Conservation (phyloP, 2,797 vertebrate genomes). For the Borostomias antarcticus region DNA sequence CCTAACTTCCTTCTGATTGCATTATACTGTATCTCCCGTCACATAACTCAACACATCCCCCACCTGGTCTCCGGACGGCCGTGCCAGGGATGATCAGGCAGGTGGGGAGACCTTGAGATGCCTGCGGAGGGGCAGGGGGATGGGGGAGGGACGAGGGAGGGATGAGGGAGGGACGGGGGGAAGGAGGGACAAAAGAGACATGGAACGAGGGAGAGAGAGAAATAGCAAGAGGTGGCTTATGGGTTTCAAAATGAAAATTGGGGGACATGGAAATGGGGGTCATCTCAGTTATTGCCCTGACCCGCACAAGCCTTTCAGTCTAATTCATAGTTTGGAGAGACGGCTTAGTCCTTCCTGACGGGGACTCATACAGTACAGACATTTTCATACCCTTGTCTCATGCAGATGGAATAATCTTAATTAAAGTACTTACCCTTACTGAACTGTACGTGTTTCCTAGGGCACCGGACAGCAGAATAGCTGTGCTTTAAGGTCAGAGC, state of each 20-base stretch:
- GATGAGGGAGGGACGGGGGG: constrained; percentile 1
- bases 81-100: constrained; percentile 57
- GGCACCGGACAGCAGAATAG: not conserved
- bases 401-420: constrained; percentile 46
- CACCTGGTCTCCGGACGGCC: constrained; percentile 47
- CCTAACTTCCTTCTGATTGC: constrained; percentile 36
- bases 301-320: constrained; percentile 60
- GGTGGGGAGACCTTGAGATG: constrained; percentile 54
- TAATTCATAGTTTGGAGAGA: constrained; percentile 57
- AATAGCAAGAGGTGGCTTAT: constrained; percentile 43
- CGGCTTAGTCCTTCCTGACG: constrained; percentile 53
- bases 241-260: constrained; percentile 62
- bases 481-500: not conserved
- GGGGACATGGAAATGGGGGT: constrained; percentile 60
- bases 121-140: constrained; percentile 42
- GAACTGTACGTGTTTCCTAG: constrained; percentile 19
- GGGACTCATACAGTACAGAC: constrained; percentile 42
- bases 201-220: constrained; percentile 25
- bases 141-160: constrained; percentile 13
- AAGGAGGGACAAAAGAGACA: constrained; percentile 18
- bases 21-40: too few species aligned
- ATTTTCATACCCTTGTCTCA: constrained; percentile 50
- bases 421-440: constrained; percentile 53
- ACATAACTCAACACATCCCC: not conserved
- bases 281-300: constrained; percentile 56